A percentile compares a stretch with the other conserved stretches of the same genome.
Conservation (phyloP, 2,113 vertebrate species). For the Hassar affinis region DNA sequence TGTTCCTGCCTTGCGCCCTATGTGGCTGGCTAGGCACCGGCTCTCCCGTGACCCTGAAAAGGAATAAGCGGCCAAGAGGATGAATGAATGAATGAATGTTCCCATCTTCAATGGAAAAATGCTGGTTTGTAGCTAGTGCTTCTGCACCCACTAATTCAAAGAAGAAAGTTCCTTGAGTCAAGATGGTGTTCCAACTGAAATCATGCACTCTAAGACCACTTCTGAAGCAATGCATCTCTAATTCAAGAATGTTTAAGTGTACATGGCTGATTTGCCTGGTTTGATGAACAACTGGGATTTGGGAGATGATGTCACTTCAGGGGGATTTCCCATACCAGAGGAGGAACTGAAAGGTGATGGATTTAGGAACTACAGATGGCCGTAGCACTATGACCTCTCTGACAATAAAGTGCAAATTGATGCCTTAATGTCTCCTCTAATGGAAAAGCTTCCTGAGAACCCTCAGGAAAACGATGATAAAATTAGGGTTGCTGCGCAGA, state of each 20-base stretch:
- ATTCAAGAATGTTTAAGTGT: neutral
- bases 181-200: neutral
- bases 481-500: neutral
- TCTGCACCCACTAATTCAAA: neutral
- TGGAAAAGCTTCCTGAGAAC: neutral
- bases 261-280: neutral
- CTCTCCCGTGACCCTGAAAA: too few relatives aligned
- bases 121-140: neutral
- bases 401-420: neutral
- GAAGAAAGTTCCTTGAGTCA: neutral
- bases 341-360: constrained; percentile 31
- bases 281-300: neutral
- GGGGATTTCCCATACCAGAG: neutral
- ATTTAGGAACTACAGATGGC: constrained; percentile 17
- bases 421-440: neutral
- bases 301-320: neutral
- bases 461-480: neutral
- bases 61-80: too few relatives aligned
- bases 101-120: neutral
- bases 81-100: too few relatives aligned
- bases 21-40: too few relatives aligned
- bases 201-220: accelerated
- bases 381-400: neutral
- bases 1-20: too few relatives aligned
- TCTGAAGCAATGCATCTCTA: neutral